These are phyloP conservation scores for Chamaea fasciata DNA, from an alignment of 2,113 vertebrate species.

Conservation along the genomic window DNA sequence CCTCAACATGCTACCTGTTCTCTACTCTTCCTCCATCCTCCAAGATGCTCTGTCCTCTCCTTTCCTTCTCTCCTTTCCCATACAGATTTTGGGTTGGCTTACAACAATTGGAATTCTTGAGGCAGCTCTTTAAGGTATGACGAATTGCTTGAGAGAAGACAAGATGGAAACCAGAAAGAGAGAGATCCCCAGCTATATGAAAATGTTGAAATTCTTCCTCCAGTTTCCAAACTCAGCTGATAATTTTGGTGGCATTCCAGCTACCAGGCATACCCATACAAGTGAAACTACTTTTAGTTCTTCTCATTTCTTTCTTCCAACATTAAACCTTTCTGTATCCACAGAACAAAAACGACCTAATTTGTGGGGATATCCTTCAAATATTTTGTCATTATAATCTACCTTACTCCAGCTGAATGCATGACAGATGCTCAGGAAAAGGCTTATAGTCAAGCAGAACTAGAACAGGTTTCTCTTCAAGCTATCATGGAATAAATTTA, in stretches of 20 bases:
- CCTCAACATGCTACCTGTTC: neutral
- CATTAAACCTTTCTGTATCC: neutral
- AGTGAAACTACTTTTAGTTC: neutral
- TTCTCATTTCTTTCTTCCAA: neutral
- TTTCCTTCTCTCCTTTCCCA: neutral
- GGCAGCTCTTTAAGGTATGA: neutral
- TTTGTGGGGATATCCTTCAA: neutral
- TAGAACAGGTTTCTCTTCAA: neutral
- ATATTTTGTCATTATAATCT: neutral
- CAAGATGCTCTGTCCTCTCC: neutral
- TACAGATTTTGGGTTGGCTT: neutral
- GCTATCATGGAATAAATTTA: neutral
- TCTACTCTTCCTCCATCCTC: neutral
- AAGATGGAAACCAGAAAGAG: neutral
- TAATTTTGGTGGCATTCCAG: neutral
- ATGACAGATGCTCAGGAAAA: neutral
- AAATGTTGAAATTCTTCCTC: neutral
- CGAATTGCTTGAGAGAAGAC: neutral
- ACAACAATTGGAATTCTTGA: neutral
- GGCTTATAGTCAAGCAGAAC: neutral
- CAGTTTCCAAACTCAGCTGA: neutral
- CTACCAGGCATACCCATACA: neutral
- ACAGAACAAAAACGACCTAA: neutral
- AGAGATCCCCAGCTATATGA: neutral
- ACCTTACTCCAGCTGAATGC: neutral